Conservation (phyloP, 2,797 vertebrate species). For the Coluber constrictor region DNA sequence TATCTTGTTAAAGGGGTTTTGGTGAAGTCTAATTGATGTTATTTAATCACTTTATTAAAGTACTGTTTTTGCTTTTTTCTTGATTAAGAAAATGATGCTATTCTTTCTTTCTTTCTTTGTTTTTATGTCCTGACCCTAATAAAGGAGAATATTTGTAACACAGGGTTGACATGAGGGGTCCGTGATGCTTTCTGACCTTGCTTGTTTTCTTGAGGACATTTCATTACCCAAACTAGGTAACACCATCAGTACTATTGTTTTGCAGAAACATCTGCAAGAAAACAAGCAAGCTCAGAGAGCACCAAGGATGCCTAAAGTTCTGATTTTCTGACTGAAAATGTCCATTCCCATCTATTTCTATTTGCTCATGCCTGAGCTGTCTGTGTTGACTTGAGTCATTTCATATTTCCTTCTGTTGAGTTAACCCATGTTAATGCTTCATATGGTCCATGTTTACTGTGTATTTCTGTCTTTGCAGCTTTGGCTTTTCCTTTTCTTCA, state of each 20-base stretch:
- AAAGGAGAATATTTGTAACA: no score
- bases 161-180: no score
- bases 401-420: not conserved
- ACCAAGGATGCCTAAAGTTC: no score
- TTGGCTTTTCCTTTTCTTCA: not conserved
- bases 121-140: not conserved
- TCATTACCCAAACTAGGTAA: no score
- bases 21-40: not conserved
- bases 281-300: not conserved
- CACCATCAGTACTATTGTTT: no score
- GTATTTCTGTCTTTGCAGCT: not conserved
- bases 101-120: not conserved
- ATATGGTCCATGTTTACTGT: not conserved
- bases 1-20: not conserved
- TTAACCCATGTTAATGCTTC: not conserved
- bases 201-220: no score
- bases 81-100: not conserved
- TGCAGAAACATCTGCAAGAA: no score
- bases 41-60: not conserved
- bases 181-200: no score
- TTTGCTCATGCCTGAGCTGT: not conserved
- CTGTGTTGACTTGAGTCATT: not conserved
- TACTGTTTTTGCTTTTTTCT: not conserved
- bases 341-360: not conserved
- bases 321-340: not conserved